Conservation (phyloP, 2,888 invertebrate genomes). For the Spialia ferax region DNA sequence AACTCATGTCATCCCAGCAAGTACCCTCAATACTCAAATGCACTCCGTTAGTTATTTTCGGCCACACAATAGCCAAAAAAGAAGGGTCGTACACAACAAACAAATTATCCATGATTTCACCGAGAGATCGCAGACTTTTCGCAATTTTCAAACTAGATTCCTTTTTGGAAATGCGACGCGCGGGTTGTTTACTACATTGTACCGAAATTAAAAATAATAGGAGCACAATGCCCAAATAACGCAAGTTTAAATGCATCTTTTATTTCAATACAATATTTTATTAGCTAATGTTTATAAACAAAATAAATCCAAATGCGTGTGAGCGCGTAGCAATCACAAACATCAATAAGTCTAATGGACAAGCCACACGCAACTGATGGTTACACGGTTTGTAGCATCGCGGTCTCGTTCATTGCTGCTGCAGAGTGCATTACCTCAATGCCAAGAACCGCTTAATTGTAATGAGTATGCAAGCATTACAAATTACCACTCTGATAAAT, state of each 20-base stretch:
- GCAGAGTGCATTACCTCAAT: constrained; percentile 49
- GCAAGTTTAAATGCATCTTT: constrained; percentile 27
- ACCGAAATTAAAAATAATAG: constrained; percentile 46
- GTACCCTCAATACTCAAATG: constrained; percentile 69
- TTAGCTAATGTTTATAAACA: constrained; percentile 43
- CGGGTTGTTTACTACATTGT: constrained; percentile 15
- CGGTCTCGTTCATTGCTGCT: constrained; percentile 38
- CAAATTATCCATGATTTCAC: constrained; percentile 70
- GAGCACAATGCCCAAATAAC: constrained; percentile 36
- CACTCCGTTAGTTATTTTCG: constrained; percentile 71
- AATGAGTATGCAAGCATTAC: constrained; percentile 13
- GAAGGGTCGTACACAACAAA: constrained; percentile 78
- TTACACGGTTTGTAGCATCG: constrained; percentile 38
- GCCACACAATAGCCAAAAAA: constrained; percentile 78
- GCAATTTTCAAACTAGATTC: constrained; percentile 52
- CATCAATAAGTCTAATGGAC: constrained; percentile 46
- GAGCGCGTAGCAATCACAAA: constrained; percentile 48
- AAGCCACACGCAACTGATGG: constrained; percentile 46
- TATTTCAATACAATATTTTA: constrained; percentile 27
- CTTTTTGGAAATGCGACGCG: constrained; percentile 51
- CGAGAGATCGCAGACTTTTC: constrained; percentile 55
- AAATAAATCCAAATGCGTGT: constrained; percentile 47
- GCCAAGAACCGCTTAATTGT: constrained; percentile 49
- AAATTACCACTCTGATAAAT: neutral
- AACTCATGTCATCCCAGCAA: constrained; percentile 77